Evolutionary conservation across 92 coral and sea anemone genomes (phyloP).

Genomic region (Meandrina meandrites): DNA sequence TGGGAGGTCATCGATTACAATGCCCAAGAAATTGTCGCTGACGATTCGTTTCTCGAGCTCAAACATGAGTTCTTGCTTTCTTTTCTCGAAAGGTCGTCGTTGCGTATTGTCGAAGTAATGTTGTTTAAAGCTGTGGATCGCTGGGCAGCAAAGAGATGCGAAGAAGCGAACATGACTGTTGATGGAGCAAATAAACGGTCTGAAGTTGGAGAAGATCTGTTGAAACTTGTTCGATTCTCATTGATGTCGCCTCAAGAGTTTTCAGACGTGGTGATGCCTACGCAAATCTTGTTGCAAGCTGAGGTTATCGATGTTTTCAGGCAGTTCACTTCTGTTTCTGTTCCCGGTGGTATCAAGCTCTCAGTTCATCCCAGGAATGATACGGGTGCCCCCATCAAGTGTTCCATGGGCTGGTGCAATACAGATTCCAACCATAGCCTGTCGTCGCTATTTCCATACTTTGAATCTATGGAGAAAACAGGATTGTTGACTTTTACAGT

Average conservation of each 20-base stretch:
- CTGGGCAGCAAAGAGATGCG: slow-evolving; percentile 33
- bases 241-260: slow-evolving; percentile 9
- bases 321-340: neutral
- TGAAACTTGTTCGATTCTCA: neutral
- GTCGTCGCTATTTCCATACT: neutral
- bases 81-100: slow-evolving; percentile 9
- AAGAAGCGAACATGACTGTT: neutral
- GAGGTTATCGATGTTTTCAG: slow-evolving; percentile 4
- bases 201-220: neutral
- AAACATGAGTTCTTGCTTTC: neutral
- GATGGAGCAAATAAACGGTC: slow-evolving; percentile 9
- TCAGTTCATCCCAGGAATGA: neutral
- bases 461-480: neutral
- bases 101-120: neutral
- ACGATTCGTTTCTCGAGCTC: neutral
- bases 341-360: neutral
- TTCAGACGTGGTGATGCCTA: slow-evolving; percentile 3
- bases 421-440: no score
- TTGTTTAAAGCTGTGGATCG: slow-evolving; percentile 14
- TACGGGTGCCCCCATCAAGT: no score
- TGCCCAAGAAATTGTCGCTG: neutral
- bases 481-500: neutral
- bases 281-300: neutral
- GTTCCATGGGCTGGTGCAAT: no score
- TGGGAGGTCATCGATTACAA: slow-evolving; percentile 36